Conservation (phyloP, 1,140 invertebrate genomes). For the Drosophila kanapiae region DNA sequence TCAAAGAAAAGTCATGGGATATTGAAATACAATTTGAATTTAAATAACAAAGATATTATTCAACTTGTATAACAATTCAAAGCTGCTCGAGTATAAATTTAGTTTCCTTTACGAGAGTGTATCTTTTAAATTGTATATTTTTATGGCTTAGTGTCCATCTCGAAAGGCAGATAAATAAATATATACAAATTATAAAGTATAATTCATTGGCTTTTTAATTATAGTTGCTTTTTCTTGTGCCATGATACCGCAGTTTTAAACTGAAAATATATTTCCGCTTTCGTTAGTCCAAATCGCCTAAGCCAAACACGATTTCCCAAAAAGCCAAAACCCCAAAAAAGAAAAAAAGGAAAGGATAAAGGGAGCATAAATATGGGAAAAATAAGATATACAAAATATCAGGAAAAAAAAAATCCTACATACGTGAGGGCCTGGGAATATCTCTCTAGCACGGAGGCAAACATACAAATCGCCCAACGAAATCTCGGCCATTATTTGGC, state of each 20-base stretch:
- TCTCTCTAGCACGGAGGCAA: slow-evolving; percentile 1
- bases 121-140: too few species aligned
- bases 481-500: slow-evolving; percentile 73
- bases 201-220: background rate
- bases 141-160: too few species aligned
- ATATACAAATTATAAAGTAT: too few species aligned
- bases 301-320: slow-evolving; percentile 32
- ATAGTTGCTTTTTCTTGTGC: background rate
- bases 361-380: slow-evolving; percentile 17
- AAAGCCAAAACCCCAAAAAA: slow-evolving; percentile 18
- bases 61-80: background rate
- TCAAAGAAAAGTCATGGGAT: background rate
- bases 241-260: background rate
- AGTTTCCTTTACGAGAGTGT: too few species aligned
- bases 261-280: slow-evolving; percentile 16
- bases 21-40: background rate
- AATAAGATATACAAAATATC: slow-evolving; percentile 40
- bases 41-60: background rate
- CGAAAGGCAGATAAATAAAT: too few species aligned
- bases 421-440: slow-evolving; percentile 27
- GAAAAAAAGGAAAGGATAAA: background rate
- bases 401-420: slow-evolving; percentile 12
- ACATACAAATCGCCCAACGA: slow-evolving; percentile 60
- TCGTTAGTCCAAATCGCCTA: slow-evolving; percentile 20
- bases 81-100: too few species aligned